Evolutionary conservation across 2,797 vertebrate genomes (phyloP), one percentile per base, ranked within the genome.

Genomic region (Tokudaia tokunoshimensis): DNA sequence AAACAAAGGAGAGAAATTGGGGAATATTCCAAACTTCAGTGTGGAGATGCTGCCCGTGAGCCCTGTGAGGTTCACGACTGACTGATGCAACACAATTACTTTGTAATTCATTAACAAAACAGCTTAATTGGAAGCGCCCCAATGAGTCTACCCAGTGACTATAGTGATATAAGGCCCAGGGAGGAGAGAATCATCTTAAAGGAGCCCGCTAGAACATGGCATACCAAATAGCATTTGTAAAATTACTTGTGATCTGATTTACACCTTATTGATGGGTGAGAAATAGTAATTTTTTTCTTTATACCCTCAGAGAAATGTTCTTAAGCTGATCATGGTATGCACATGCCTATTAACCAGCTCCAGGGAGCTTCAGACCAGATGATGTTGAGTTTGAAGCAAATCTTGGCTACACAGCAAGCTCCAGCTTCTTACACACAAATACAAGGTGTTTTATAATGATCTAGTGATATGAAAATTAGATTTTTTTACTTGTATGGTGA

Each of bases 191-290:
- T 41, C 50, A 61, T 94, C 80, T 95, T 79, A 95, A 89, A 92
- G 5, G 55, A 59, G 78, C n/a, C 79, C 50, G 0, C 61, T 92
- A 34, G 50, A 95, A 83, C 26, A n/a, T 76, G n/a, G 37, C 41
- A 57, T 91, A 70, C 94, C 65, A 94, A 74, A 52, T 61, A 95
- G 24, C 74, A 19, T 88, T 80, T 91, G 92, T 72, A 92, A 63
- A 95, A 95, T 55, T 93, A 92, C 52, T n/a, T 94, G 83, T 95
- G 83, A 76, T 47, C 50, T 82, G n/a, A 92, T 95, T 89, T 96
- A 31, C 61, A 92, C 83, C 96, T 76, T 80, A 47, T 72, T 82
- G 84, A 65, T 80, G 63, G 67, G 55, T 82, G 9, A 94, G 4
- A 44, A 63, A 19, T 75, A 96, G 89, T 44, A 88, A 91, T 80